Evolutionary conservation across 2,888 invertebrate genomes (phyloP).

Genomic region (Willowsia nigromaculata): DNA sequence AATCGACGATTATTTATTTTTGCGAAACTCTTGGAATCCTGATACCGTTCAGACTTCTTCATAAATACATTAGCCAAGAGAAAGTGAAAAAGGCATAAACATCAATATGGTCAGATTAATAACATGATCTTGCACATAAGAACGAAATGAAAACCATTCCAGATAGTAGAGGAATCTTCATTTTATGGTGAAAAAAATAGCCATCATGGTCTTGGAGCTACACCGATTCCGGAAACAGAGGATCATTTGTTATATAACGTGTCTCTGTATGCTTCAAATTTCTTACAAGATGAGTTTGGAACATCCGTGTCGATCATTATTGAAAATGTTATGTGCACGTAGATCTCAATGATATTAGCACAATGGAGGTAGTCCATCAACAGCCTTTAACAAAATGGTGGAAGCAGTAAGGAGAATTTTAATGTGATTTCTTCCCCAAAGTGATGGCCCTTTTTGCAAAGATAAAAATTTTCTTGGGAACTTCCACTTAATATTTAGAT

Average conservation of each 20-base stretch:
- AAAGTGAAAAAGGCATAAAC: constrained; percentile 28
- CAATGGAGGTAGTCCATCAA: not conserved
- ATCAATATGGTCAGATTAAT: constrained; percentile 44
- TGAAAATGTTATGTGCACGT: not conserved
- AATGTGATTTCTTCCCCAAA: constrained; percentile 69
- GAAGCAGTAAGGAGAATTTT: constrained; percentile 70
- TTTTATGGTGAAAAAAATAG: not conserved
- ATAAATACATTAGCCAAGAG: not conserved
- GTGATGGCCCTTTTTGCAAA: constrained; percentile 40
- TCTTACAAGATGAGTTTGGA: constrained; percentile 34
- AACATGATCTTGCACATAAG: not conserved
- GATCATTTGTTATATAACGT: constrained; percentile 59
- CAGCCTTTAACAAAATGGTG: constrained; percentile 43
- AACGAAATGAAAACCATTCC: not conserved
- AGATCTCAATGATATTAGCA: not conserved
- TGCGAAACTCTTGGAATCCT: not conserved
- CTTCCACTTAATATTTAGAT: constrained; percentile 62
- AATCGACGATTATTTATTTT: not conserved
- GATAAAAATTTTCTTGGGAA: constrained; percentile 60
- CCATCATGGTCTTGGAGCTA: not conserved
- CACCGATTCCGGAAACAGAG: constrained; percentile 46
- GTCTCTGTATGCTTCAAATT: constrained; percentile 17
- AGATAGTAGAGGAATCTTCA: not conserved
- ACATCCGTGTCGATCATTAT: constrained; percentile 46
- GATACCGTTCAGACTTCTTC: not conserved